Conservation (phyloP, 2,888 invertebrate species). For the Diaperis boleti region DNA sequence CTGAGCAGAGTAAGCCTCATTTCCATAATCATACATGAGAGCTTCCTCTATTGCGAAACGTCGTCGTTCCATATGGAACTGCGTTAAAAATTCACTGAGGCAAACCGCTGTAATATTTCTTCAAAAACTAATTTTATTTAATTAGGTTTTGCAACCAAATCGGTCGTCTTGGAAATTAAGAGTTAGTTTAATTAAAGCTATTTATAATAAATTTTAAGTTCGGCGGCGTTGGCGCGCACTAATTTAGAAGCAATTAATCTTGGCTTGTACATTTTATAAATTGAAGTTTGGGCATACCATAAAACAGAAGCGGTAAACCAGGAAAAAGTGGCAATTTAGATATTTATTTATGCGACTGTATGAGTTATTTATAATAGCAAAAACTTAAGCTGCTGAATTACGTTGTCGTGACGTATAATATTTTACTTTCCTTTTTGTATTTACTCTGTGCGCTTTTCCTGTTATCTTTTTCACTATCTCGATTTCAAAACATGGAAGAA, state of each 20-base stretch:
- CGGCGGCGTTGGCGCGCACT: conserved; percentile 1
- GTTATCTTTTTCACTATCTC: no score
- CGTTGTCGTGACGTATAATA: no score
- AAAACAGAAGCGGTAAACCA: conserved; percentile 17
- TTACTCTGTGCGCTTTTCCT: no score
- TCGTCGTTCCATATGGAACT: conserved; percentile 5
- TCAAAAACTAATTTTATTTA: no score
- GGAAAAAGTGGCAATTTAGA: background rate
- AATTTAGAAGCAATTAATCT: conserved; percentile 22
- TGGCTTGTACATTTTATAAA: conserved; percentile 12
- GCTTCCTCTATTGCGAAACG: conserved; percentile 21
- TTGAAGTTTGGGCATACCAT: conserved; percentile 5
- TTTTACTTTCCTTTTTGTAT: no score
- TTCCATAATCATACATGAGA: conserved; percentile 2
- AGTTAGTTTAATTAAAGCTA: conserved; percentile 14
- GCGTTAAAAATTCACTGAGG: conserved; percentile 21
- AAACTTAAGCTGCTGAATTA: no score
- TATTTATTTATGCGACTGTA: background rate
- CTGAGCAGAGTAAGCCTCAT: background rate
- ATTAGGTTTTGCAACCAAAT: conserved; percentile 8
- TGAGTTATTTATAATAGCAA: background rate
- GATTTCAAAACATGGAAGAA: no score
- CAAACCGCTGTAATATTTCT: background rate
- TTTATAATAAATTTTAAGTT: conserved; percentile 7
- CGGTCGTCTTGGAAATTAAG: background rate